Conservation (phyloP, 2,888 invertebrate genomes). For the Eupithecia subfuscata region DNA sequence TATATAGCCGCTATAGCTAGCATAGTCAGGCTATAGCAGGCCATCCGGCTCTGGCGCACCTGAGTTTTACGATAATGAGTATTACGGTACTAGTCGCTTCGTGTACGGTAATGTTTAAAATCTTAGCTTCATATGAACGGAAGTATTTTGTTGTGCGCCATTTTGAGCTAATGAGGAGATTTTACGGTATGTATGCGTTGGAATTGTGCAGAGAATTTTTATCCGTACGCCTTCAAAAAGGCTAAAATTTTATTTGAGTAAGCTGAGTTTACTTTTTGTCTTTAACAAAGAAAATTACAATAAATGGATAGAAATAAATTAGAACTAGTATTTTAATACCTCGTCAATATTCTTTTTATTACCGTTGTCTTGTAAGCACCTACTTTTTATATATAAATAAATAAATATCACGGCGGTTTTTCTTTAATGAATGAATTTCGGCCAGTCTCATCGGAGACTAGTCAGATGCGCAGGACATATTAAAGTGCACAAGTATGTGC, state of each 20-base stretch:
- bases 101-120: constrained; percentile 27
- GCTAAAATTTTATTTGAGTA: not conserved
- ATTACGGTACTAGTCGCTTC: constrained; percentile 30
- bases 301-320: no score
- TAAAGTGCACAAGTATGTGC: no score
- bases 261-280: not conserved
- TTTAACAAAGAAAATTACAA: not conserved
- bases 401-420: no score
- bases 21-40: not conserved
- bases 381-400: no score
- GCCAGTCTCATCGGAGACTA: no score
- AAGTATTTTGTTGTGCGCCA: constrained; percentile 29
- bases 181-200: not conserved
- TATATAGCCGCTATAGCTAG: not conserved
- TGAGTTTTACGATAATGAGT: constrained; percentile 55
- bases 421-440: no score
- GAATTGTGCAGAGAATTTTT: not conserved
- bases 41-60: constrained; percentile 40
- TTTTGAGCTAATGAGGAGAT: constrained; percentile 18
- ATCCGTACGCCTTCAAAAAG: not conserved
- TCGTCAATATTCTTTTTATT: no score
- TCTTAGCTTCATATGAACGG: constrained; percentile 31
- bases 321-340: no score
- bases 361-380: no score
- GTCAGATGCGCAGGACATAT: no score